Conservation (phyloP, 2,888 invertebrate genomes). For the Hymenopus coronatus region DNA sequence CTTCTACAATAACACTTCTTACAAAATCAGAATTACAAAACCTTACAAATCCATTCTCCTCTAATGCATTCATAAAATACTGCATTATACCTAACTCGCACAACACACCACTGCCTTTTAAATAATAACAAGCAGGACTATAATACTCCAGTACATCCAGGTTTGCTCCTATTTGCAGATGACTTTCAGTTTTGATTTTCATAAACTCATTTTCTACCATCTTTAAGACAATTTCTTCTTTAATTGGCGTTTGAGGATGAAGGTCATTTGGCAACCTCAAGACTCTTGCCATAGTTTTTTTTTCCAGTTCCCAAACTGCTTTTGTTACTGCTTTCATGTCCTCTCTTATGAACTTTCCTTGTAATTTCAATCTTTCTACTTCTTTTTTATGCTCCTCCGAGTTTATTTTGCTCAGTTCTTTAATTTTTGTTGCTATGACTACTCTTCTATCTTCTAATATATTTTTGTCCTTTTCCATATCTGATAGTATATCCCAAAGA, state of each 20-base stretch:
- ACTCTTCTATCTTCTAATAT: conserved; percentile 54
- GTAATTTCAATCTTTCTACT: conserved; percentile 53
- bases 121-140: conserved; percentile 59
- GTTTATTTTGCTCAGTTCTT: conserved; percentile 40
- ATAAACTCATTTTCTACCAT: conserved; percentile 42
- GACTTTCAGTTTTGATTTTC: conserved; percentile 47
- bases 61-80: conserved; percentile 51
- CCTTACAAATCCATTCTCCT: conserved; percentile 56
- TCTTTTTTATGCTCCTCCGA: conserved; percentile 46
- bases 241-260: conserved; percentile 60
- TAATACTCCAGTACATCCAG: conserved; percentile 57
- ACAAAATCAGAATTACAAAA: conserved; percentile 77
- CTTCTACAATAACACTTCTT: conserved; percentile 72
- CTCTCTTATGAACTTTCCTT: conserved; percentile 56
- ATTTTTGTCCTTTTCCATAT: conserved; percentile 52
- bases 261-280: conserved; percentile 69
- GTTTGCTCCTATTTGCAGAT: conserved; percentile 55
- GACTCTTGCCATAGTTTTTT: conserved; percentile 60
- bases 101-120: conserved; percentile 65
- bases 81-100: conserved; percentile 65
- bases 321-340: conserved; percentile 63
- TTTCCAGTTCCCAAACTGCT: conserved; percentile 69
- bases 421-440: conserved; percentile 52
- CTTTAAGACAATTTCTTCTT: conserved; percentile 42
- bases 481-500: conserved; percentile 61